Evolutionary conservation across 2,888 invertebrate genomes (phyloP).

Genomic region (Diplolepis rosae): DNA sequence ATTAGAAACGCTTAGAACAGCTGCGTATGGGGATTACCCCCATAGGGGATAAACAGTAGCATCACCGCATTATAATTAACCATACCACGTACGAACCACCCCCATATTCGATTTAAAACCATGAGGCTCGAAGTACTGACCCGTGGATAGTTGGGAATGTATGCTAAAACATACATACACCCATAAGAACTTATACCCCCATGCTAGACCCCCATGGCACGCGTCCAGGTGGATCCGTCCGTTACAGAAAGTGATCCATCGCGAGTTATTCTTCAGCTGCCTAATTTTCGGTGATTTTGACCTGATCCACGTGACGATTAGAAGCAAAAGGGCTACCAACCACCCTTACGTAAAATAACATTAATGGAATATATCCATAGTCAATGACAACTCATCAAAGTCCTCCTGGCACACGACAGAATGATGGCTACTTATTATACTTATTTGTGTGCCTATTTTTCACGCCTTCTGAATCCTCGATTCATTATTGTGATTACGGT

Average conservation of each 20-base stretch:
- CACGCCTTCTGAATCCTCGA: not conserved
- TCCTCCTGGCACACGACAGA: not conserved
- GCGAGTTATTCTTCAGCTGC: slow-evolving; percentile 59
- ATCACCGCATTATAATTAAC: slow-evolving; percentile 56
- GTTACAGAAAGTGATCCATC: slow-evolving; percentile 58
- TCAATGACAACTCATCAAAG: slow-evolving; percentile 14
- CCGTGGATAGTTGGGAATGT: slow-evolving; percentile 37
- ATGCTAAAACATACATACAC: slow-evolving; percentile 32
- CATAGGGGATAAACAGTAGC: slow-evolving; percentile 34
- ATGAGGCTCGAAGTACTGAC: slow-evolving; percentile 34
- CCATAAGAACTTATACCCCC: slow-evolving; percentile 40
- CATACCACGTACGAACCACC: slow-evolving; percentile 50
- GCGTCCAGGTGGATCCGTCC: slow-evolving; percentile 68
- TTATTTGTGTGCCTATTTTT: not conserved
- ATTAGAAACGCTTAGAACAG: slow-evolving; percentile 58
- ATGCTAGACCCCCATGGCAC: slow-evolving; percentile 53
- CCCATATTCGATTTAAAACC: slow-evolving; percentile 44
- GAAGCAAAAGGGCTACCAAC: slow-evolving; percentile 8
- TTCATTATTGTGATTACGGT: not conserved
- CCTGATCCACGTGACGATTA: slow-evolving; percentile 45
- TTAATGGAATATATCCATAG: slow-evolving; percentile 23
- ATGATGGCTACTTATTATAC: not conserved
- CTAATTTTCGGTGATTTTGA: slow-evolving; percentile 63
- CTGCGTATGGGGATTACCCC: slow-evolving; percentile 46
- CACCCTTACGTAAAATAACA: slow-evolving; percentile 1